A percentile compares a stretch with the other conserved stretches of the same genome.
Conservation (phyloP, 2,888 invertebrate species). For the Uloborus plumipes region DNA sequence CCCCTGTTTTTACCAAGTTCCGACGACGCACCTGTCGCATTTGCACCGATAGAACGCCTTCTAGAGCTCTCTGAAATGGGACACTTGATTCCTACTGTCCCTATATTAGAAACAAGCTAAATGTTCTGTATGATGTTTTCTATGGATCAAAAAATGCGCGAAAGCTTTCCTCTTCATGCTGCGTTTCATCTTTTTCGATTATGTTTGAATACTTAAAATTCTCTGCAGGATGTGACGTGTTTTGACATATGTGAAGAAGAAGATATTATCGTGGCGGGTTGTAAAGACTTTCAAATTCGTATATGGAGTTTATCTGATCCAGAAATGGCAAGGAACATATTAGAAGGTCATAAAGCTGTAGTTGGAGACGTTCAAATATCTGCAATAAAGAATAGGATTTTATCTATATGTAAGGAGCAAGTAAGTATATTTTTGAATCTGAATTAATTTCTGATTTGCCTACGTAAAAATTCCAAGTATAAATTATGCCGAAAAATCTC, state of each 20-base stretch:
- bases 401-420: constrained; percentile 40
- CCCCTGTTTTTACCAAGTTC: no score
- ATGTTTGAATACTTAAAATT: background rate
- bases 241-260: constrained; percentile 10
- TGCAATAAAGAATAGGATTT: background rate
- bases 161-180: background rate
- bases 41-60: no score
- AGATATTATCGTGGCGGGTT: constrained; percentile 18
- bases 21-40: no score
- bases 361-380: constrained; percentile 27
- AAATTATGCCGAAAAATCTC: no score
- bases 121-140: no score
- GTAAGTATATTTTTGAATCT: constrained; percentile 7
- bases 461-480: no score
- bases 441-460: no score
- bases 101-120: no score
- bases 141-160: no score
- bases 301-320: constrained; percentile 4
- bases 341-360: constrained; percentile 36
- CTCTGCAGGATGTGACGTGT: constrained; percentile 31
- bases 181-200: background rate
- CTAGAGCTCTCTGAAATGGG: no score
- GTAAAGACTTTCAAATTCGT: constrained; percentile 40
- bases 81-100: no score
- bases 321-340: background rate